Percentiles rank a stretch among this genome's conserved stretches.
phyloP scores from a whole-genome alignment of 1,140 invertebrate genomes.

The Nomia melanderi region DNA sequence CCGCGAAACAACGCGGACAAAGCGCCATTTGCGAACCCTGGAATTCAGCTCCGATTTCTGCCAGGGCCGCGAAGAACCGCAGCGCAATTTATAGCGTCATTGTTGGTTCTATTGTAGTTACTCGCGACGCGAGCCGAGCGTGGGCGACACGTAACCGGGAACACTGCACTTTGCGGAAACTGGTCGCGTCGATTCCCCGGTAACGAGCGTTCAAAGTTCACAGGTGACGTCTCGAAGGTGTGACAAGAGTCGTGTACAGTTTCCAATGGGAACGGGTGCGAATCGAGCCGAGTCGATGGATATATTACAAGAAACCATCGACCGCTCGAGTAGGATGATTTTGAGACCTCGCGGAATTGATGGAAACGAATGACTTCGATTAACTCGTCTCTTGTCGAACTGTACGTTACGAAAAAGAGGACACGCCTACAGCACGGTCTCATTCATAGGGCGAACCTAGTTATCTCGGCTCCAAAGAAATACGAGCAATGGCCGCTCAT shows the following conservation, averaged over 20 bases:
- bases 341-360: too few relatives aligned
- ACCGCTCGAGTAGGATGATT: too few relatives aligned
- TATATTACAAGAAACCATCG: too few relatives aligned
- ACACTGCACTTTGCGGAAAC: constrained; percentile 24
- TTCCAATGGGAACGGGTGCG: not conserved
- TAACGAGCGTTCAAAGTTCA: not conserved
- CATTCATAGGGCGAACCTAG: not conserved
- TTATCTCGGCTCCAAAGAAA: not conserved
- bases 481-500: not conserved
- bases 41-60: constrained; percentile 45
- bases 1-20: constrained; percentile 3
- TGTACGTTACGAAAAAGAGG: too few relatives aligned
- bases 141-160: constrained; percentile 15
- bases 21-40: constrained; percentile 26
- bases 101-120: constrained; percentile 33
- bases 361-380: too few relatives aligned
- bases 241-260: not conserved
- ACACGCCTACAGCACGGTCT: too few relatives aligned
- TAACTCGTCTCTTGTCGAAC: too few relatives aligned
- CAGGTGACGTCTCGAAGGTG: constrained; percentile 12
- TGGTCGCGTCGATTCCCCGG: not conserved
- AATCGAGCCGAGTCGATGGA: not conserved
- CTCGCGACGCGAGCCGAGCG: not conserved
- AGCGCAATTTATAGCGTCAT: constrained; percentile 31
- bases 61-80: constrained; percentile 20